Conservation (phyloP, 1,140 invertebrate genomes). For the Antheraea pernyi region DNA sequence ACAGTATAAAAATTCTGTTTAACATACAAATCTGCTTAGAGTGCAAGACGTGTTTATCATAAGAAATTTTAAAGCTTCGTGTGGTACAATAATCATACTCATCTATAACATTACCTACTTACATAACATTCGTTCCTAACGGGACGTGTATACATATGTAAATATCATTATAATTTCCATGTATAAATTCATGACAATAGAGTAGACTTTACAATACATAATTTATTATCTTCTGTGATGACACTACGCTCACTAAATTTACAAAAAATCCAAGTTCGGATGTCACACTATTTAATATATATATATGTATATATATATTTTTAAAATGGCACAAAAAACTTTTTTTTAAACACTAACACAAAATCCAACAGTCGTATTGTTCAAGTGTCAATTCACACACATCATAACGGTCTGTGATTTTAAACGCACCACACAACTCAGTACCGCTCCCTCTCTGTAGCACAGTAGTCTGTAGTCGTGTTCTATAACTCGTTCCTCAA, state of each 20-base stretch:
- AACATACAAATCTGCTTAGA: constrained; percentile 68
- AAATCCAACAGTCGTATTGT: constrained; percentile 66
- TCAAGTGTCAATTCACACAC: constrained; percentile 44
- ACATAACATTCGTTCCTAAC: constrained; percentile 78
- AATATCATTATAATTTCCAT: constrained; percentile 74
- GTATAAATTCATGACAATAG: constrained; percentile 75
- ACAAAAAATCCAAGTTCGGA: constrained; percentile 76
- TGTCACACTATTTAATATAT: constrained; percentile 73
- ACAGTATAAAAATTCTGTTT: constrained; percentile 36
- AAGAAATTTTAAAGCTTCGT: constrained; percentile 79
- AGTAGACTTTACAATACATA: constrained; percentile 73
- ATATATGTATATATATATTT: constrained; percentile 69
- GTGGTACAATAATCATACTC: constrained; percentile 71
- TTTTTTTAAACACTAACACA: constrained; percentile 72
- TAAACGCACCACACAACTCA: constrained; percentile 30
- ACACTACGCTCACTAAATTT: constrained; percentile 69
- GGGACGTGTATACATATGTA: constrained; percentile 78
- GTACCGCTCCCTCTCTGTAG: constrained; percentile 22
- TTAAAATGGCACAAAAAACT: constrained; percentile 79
- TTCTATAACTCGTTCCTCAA: constrained; percentile 31
- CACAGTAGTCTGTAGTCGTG: constrained; percentile 26
- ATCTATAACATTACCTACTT: constrained; percentile 73
- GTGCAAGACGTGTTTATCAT: constrained; percentile 71
- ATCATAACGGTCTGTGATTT: constrained; percentile 33
- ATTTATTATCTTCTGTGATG: constrained; percentile 61